Evolutionary conservation across 2,888 invertebrate genomes (phyloP).

Genomic region (Limnephilus auricula): DNA sequence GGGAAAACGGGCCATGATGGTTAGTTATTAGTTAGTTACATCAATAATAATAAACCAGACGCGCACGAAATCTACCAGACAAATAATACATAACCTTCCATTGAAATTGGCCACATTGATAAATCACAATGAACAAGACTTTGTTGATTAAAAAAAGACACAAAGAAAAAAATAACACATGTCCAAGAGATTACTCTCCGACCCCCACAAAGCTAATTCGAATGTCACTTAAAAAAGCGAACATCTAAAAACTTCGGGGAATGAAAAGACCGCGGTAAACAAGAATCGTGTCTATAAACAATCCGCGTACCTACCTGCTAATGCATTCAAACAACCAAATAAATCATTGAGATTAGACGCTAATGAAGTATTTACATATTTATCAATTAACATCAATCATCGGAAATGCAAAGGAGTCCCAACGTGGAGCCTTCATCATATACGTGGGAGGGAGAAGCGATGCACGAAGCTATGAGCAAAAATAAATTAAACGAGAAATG

Average conservation of each 20-base stretch:
- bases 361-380: conserved; percentile 23
- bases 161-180: background rate
- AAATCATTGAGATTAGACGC: conserved; percentile 6
- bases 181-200: background rate
- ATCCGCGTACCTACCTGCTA: background rate
- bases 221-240: background rate
- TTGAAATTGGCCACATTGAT: background rate
- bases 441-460: background rate
- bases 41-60: too few relatives aligned
- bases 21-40: too few relatives aligned
- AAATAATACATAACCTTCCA: background rate
- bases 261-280: background rate
- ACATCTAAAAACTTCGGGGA: background rate
- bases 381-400: conserved; percentile 18
- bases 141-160: background rate
- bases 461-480: background rate
- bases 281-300: background rate
- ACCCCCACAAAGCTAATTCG: background rate
- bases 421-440: background rate
- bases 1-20: too few relatives aligned
- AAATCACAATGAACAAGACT: background rate
- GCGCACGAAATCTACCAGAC: background rate
- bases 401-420: background rate
- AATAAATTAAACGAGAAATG: background rate
- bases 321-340: conserved; percentile 16